A percentile compares a stretch with the other conserved stretches of the same genome.
phyloP scores from a whole-genome alignment of 2,888 invertebrate genomes.

The Pammene aurita region DNA sequence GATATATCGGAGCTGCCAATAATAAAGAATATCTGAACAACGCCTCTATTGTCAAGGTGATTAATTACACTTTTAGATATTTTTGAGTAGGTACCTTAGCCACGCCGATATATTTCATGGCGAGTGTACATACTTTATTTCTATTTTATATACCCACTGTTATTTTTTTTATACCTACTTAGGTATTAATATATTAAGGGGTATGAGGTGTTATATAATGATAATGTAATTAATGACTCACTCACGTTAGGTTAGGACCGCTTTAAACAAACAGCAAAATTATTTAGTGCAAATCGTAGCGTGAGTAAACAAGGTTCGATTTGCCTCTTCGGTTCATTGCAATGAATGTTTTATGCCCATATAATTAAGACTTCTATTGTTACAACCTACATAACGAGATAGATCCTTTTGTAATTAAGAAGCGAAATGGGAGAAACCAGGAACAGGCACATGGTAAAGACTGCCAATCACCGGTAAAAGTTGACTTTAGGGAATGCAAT shows the following conservation, averaged over 20 bases:
- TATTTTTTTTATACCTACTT: no score
- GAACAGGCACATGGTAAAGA: background rate
- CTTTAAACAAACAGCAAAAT: background rate
- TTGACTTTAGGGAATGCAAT: no score
- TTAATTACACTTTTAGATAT: no score
- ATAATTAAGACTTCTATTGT: background rate
- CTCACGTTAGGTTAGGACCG: background rate
- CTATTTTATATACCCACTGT: no score
- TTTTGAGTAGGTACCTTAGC: no score
- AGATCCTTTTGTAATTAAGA: background rate
- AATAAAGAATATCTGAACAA: no score
- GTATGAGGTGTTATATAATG: constrained; percentile 8
- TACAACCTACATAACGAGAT: background rate
- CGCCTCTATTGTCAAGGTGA: no score
- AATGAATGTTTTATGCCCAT: background rate
- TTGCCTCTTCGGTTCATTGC: background rate
- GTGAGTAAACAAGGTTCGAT: background rate
- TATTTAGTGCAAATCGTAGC: background rate
- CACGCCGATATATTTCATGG: no score
- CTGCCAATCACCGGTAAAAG: background rate
- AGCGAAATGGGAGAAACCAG: constrained; percentile 10
- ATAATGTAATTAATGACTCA: background rate
- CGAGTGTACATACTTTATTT: no score
- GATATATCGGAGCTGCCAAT: no score
- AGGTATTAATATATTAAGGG: no score